phyloP scores from a whole-genome alignment of 2,888 invertebrate species.

The Cataglyphis rosenhaueri region DNA sequence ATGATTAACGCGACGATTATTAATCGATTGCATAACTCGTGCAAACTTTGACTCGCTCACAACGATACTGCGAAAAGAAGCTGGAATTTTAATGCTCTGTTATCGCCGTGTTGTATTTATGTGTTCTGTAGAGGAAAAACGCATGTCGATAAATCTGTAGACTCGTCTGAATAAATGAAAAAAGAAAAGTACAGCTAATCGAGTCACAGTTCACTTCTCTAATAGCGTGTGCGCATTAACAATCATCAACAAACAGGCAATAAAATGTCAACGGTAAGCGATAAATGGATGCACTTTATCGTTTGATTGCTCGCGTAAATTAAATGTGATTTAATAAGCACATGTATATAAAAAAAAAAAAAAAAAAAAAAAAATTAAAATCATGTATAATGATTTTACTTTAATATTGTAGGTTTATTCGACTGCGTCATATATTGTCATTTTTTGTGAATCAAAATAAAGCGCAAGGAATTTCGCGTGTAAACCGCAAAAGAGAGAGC shows the following conservation, averaged over 20 bases:
- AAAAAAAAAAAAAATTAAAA: not conserved
- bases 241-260: not conserved
- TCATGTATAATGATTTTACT: not conserved
- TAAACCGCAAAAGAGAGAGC: constrained; percentile 1
- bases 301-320: not conserved
- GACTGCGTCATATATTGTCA: not conserved
- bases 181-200: not conserved
- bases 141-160: not conserved
- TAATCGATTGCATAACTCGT: constrained; percentile 9
- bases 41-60: not conserved
- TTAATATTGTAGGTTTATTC: not conserved
- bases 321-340: constrained; percentile 1
- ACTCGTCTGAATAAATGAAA: not conserved
- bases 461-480: not conserved
- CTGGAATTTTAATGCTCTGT: not conserved
- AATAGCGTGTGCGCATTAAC: not conserved
- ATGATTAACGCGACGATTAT: constrained; percentile 24
- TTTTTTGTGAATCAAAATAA: not conserved
- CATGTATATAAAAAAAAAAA: not conserved
- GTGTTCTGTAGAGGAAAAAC: not conserved
- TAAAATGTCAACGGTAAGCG: not conserved
- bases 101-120: not conserved
- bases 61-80: not conserved
- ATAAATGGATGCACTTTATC: not conserved
- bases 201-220: not conserved